Base-by-base conservation (phyloP, 2,113 vertebrate genomes). In the Regulus satrapa region DNA sequence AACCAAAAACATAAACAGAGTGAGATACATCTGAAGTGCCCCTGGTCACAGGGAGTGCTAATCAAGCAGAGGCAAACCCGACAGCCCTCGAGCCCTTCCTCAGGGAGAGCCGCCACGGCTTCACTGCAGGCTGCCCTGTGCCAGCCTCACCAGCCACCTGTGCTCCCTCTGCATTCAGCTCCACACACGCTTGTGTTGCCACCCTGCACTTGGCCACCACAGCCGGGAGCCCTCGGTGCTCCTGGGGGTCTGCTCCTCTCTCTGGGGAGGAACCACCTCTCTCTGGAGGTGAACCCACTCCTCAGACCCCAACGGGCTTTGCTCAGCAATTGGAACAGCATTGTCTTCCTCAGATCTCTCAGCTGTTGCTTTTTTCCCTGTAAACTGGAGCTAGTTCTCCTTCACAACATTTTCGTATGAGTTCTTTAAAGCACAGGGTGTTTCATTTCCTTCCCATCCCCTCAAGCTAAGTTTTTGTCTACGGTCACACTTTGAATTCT, bases 391-490 rank as follows among this genome's bases (percentile, higher is more conserved):
- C 73, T 81, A 14, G 61, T 10, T 59, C 77, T 68, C 73, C 75
- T 83, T 78, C 23, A 0, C 90, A 59, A 48, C 15, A 12, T 80
- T 90, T 73, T 71, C 1, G 67, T 77, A 66, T 5, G n/a, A 85
- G 52, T 63, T 64, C 68, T 93, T 96, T 86, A 88, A 58, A 95
- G 93, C 63, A 41, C 49, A 78, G 94, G 93, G 94, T 97, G 95
- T 97, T 97, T 97, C 95, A 96, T 97, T 97, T 96, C 96, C 96
- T 96, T 96, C 92, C 75, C 78, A 85, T 94, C 78, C 82, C 86
- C 94, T 93, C 72, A 54, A 89, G 81, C 63, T 92, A 93, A 69
- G 78, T 43, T 95, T 95, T 92, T 77, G 90, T 95, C 92, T 95
- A 91, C 89, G 62, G 63, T 86, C 92, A 88, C 93, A 97, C 93